Evolutionary conservation across 2,888 invertebrate species (phyloP).

Genomic region (Drosophila setosimentum): DNA sequence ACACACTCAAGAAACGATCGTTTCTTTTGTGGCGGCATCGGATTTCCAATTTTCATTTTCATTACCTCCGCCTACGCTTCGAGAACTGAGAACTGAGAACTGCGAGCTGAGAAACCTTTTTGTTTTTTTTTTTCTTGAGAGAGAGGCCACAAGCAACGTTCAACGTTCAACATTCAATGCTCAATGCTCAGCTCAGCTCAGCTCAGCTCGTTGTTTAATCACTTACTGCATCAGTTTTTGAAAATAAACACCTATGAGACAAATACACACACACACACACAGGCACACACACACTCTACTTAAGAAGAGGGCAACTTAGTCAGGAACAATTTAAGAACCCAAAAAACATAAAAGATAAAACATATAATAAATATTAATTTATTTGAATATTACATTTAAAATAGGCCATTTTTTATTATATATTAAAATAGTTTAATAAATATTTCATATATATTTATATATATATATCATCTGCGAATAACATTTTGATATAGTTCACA

Average conservation of each 20-base stretch:
- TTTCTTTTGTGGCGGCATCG: slow-evolving; percentile 49
- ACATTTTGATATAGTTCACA: not conserved
- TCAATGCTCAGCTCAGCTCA: slow-evolving; percentile 15
- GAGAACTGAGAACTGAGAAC: slow-evolving; percentile 2
- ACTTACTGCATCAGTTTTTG: slow-evolving; percentile 63
- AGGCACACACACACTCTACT: not conserved
- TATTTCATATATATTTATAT: no score
- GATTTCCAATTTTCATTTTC: slow-evolving; percentile 57
- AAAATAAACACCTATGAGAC: slow-evolving; percentile 67
- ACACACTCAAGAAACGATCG: slow-evolving; percentile 10
- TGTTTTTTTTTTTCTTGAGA: no score
- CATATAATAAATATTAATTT: not conserved
- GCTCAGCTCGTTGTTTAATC: slow-evolving; percentile 46
- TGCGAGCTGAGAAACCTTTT: slow-evolving; percentile 15
- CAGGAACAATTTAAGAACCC: not conserved
- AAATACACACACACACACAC: slow-evolving; percentile 24
- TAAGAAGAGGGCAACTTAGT: not conserved
- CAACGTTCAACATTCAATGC: slow-evolving; percentile 25
- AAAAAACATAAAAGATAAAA: not conserved
- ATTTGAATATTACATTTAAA: no score
- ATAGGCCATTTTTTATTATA: no score
- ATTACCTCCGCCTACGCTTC: slow-evolving; percentile 57
- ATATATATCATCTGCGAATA: no score
- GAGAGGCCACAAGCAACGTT: slow-evolving; percentile 46
- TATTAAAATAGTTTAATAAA: not conserved